Conservation (phyloP, 2,888 invertebrate genomes). For the Horisme vitalbata region DNA sequence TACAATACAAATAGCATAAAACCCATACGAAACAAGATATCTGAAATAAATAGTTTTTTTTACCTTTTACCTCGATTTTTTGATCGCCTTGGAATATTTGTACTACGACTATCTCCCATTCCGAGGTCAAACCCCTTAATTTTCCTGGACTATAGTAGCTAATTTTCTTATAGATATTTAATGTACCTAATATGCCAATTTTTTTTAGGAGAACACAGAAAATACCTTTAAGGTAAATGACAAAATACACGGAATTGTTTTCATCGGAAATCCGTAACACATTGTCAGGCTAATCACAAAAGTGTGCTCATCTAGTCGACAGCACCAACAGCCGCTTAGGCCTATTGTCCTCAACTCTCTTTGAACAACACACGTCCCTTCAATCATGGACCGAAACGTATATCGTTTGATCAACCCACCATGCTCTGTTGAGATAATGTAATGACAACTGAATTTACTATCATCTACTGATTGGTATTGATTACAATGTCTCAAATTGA, state of each 20-base stretch:
- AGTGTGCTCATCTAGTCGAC: conserved; percentile 50
- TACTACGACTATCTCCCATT: no score
- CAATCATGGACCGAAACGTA: conserved; percentile 54
- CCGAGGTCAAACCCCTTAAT: no score
- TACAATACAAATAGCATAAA: no score
- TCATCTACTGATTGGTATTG: conserved; percentile 15
- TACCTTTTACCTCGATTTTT: no score
- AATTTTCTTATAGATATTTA: no score
- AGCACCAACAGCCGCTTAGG: conserved; percentile 61
- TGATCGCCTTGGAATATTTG: no score
- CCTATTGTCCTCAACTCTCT: conserved; percentile 67
- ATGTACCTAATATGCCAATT: no score
- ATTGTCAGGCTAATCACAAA: conserved; percentile 62
- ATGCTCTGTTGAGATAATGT: conserved; percentile 47
- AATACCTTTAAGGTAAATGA: no score
- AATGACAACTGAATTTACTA: conserved; percentile 37
- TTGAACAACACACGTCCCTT: conserved; percentile 60
- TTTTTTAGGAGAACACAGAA: no score
- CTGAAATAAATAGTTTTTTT: no score
- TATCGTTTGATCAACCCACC: conserved; percentile 53
- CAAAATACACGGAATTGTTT: conserved; percentile 22
- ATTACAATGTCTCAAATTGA: not conserved
- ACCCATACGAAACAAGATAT: no score
- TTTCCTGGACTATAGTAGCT: no score
- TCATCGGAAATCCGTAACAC: conserved; percentile 29